Conservation (phyloP, 1,140 invertebrate species). For the Ditylenchus dipsaci region DNA sequence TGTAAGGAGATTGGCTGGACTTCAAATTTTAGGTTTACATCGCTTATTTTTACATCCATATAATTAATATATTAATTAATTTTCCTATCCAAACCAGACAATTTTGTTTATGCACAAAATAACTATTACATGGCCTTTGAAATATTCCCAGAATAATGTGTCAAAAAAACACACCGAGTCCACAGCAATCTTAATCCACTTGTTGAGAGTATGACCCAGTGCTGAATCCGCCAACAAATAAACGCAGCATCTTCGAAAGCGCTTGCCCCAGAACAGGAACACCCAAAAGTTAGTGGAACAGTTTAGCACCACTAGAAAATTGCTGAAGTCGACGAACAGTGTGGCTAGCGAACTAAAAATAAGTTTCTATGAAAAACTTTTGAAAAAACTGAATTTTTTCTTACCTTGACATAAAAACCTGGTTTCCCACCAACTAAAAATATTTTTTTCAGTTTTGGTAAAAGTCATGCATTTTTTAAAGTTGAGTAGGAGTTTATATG, state of each 20-base stretch:
- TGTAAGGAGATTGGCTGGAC: too few relatives aligned
- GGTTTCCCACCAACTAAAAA: constrained; percentile 45
- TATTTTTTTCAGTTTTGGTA: constrained; percentile 1
- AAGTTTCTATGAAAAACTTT: too few relatives aligned
- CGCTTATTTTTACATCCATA: too few relatives aligned
- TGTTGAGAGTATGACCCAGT: neutral
- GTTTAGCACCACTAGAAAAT: constrained; percentile 53
- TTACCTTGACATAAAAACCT: constrained; percentile 39
- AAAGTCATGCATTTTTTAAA: too few relatives aligned
- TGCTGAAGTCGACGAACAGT: constrained; percentile 50
- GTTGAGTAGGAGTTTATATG: too few relatives aligned
- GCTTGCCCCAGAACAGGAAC: constrained; percentile 51
- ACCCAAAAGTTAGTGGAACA: constrained; percentile 57
- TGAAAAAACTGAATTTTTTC: neutral
- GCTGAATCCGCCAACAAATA: constrained; percentile 13
- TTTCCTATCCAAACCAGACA: neutral
- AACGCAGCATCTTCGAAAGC: constrained; percentile 39
- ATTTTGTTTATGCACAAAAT: neutral
- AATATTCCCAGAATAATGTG: neutral
- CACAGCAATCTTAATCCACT: neutral
- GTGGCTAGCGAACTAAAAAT: constrained; percentile 39
- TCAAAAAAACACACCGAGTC: neutral
- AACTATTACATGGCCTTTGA: neutral
- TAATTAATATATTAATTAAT: too few relatives aligned
- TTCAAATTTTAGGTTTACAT: too few relatives aligned